Percentiles rank a stretch among this genome's conserved stretches.
phyloP scores from a whole-genome alignment of 2,888 invertebrate genomes.

The Drosophila emarginata region DNA sequence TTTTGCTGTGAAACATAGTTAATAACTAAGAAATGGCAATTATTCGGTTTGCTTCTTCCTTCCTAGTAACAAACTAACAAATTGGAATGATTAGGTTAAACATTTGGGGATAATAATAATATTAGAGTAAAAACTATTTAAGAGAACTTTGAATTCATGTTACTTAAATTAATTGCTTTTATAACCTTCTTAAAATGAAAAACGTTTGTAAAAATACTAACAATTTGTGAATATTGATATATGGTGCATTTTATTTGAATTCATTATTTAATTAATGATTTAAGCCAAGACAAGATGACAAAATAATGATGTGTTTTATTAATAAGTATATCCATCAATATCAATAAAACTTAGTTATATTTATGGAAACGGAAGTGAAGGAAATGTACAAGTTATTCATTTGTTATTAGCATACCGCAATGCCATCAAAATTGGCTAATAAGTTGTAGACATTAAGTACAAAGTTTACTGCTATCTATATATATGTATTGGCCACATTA shows the following conservation, averaged over 20 bases:
- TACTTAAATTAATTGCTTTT: no score
- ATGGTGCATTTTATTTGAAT: background rate
- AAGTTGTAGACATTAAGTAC: background rate
- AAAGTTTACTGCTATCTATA: background rate
- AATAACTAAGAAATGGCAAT: no score
- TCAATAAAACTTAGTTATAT: background rate
- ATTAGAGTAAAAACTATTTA: no score
- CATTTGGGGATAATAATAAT: no score
- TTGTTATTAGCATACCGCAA: background rate
- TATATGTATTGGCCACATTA: constrained; percentile 22
- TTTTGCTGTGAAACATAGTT: no score
- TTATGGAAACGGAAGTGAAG: constrained; percentile 4
- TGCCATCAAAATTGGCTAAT: background rate
- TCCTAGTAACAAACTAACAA: no score
- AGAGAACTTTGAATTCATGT: no score
- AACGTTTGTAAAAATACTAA: no score
- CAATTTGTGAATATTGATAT: no score
- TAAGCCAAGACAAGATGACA: background rate
- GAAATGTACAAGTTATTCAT: background rate
- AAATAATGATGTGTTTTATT: background rate
- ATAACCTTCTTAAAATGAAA: no score
- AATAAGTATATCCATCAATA: background rate
- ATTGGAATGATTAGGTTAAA: no score
- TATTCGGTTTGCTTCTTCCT: no score
- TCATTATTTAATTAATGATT: background rate